Evolutionary conservation across 2,113 vertebrate species (phyloP).

Genomic region (Paradoxurus hermaphroditus): DNA sequence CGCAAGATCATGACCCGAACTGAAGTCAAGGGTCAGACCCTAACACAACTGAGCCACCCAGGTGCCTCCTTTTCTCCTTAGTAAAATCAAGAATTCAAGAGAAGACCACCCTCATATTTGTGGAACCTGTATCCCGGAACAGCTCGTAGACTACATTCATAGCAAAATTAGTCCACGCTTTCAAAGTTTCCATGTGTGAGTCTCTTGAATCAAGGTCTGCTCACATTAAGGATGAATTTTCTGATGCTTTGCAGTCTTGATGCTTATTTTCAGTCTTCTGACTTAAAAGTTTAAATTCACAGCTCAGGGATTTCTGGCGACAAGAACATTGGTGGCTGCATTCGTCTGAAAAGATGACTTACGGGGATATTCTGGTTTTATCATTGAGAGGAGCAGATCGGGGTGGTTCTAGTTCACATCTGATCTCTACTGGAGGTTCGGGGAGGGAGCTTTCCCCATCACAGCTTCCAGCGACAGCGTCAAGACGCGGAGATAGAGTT

Average conservation of each 20-base stretch:
- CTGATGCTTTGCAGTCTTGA: background rate
- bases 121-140: background rate
- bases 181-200: background rate
- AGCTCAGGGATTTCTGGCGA: background rate
- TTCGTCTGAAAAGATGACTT: background rate
- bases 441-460: fast-evolving
- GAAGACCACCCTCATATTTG: background rate
- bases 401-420: background rate
- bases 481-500: background rate
- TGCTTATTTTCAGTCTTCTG: background rate
- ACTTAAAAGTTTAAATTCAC: background rate
- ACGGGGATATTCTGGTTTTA: background rate
- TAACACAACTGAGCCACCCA: no score
- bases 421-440: fast-evolving
- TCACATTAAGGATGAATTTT: background rate
- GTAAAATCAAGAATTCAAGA: background rate
- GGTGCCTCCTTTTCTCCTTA: background rate
- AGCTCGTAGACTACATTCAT: background rate
- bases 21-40: no score
- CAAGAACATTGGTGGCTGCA: background rate
- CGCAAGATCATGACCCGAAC: no score
- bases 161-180: background rate
- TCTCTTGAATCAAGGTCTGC: background rate
- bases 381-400: background rate
- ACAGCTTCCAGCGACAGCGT: fast-evolving